These are phyloP conservation scores for Baccha elongata DNA, from an alignment of 2,888 invertebrate genomes.

Conservation along the genomic window DNA sequence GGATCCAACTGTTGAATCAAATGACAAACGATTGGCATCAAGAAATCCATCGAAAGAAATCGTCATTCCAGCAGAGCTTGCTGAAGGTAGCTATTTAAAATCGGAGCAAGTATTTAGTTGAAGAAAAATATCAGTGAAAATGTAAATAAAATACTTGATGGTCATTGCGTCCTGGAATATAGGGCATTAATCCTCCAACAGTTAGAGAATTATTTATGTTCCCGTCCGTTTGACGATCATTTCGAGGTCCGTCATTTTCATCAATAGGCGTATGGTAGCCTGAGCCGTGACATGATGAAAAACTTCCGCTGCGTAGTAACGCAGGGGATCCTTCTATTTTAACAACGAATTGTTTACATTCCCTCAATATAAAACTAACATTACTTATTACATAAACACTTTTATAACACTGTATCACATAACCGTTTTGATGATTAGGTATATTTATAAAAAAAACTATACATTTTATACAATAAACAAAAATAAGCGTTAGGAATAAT, in stretches of 20 bases:
- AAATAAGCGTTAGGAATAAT: background rate
- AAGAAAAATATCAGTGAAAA: background rate
- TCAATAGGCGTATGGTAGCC: slow-evolving; percentile 92
- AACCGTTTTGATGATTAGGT: slow-evolving; percentile 24
- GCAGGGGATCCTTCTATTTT: slow-evolving; percentile 80
- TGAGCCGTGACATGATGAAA: slow-evolving; percentile 85
- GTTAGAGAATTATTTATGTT: slow-evolving; percentile 69
- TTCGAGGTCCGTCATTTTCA: slow-evolving; percentile 83
- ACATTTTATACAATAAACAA: background rate
- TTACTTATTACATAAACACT: slow-evolving; percentile 37
- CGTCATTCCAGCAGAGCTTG: slow-evolving; percentile 92
- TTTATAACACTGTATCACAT: slow-evolving; percentile 33
- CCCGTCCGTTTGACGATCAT: slow-evolving; percentile 52
- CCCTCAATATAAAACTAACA: background rate
- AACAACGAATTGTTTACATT: slow-evolving; percentile 49
- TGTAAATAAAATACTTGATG: slow-evolving; percentile 52
- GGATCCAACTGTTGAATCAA: slow-evolving; percentile 90
- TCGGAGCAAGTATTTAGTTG: slow-evolving; percentile 39
- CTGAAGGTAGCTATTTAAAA: slow-evolving; percentile 86
- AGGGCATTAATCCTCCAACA: slow-evolving; percentile 63
- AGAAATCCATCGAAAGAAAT: slow-evolving; percentile 93
- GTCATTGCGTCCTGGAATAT: slow-evolving; percentile 38
- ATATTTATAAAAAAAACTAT: background rate
- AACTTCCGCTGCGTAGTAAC: slow-evolving; percentile 84
- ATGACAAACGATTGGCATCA: slow-evolving; percentile 91